Evolutionary conservation across 2,113 vertebrate species (phyloP), one percentile per base, ranked within the genome.

Genomic region (Hyla sarda): DNA sequence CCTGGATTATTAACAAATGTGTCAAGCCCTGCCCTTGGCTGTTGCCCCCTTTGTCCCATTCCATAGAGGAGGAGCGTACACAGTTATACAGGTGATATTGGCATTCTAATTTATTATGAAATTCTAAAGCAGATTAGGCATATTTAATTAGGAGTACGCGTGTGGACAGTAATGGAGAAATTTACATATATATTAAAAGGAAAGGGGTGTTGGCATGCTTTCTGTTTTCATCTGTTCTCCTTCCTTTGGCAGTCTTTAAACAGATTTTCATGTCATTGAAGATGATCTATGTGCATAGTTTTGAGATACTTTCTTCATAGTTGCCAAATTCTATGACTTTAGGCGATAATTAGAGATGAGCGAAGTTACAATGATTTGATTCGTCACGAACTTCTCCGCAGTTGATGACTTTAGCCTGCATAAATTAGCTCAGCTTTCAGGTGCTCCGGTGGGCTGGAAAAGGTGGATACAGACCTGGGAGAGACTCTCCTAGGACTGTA

Each of bases 111-210:
- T 25, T 60, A 60, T n/a, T 60, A 16, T 12, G 21, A 65, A 71
- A 34, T 34, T 34, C 67, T 71, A 37, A 37, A 37, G 67, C 67
- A 71, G n/a, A 71, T 71, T 71, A 71, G 32, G 32, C 13, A 34
- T 21, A 37, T 34, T 71, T 71, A 71, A 65, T 65, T 65, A 65
- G 5, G 30, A 14, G 11, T 5, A 30, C 37, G 32, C 17, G 21
- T 10, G 67, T 71, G 11, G 17, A 21, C 32, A 8, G 25, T 19
- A 32, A 69, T 69, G 16, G 23, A 73, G 69, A 23, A 73, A 73
- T 73, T 73, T 73, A 41, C 32, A 73, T 41, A 73, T 17, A 41
- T 73, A 71, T 37, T 71, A 73, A 41, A 73, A 45, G 17, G 23
- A 72, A 72, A 69, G 37, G n/a, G 10, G 28, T 4, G 21, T 45